Percentiles rank a stretch among this genome's conserved stretches.
These are phyloP conservation scores for Pinctada fucata DNA, from an alignment of 2,888 invertebrate genomes.

Conservation along the genomic window DNA sequence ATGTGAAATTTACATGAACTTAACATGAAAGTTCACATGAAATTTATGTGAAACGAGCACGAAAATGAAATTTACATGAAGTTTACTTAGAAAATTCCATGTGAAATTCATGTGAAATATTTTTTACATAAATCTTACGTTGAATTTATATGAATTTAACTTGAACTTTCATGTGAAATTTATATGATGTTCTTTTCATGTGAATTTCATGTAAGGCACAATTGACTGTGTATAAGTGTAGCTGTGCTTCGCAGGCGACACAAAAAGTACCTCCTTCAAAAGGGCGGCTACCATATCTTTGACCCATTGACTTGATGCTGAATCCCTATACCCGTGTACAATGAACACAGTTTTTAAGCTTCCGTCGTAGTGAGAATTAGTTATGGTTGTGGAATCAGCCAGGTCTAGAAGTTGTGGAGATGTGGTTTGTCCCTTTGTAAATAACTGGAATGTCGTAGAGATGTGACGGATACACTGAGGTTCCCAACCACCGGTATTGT, in stretches of 20 bases:
- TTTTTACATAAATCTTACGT: no score
- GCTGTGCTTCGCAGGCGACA: background rate
- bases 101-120: no score
- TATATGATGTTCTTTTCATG: background rate
- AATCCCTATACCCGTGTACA: constrained; percentile 93
- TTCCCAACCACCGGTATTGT: constrained; percentile 46
- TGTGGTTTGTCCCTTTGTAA: constrained; percentile 39
- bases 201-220: background rate
- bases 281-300: constrained; percentile 93
- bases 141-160: no score
- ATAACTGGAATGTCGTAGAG: constrained; percentile 44
- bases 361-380: constrained; percentile 86
- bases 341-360: constrained; percentile 90
- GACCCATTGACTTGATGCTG: constrained; percentile 92
- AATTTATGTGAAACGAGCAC: no score
- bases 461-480: constrained; percentile 49
- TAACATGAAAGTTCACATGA: no score
- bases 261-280: constrained; percentile 86
- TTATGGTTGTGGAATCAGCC: constrained; percentile 84
- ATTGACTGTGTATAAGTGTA: background rate
- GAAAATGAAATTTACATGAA: no score
- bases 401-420: constrained; percentile 35
- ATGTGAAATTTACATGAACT: no score
- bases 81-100: no score
- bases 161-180: background rate